These are phyloP conservation scores for Antheraea yamamai DNA, from an alignment of 2,888 invertebrate species.

Conservation along the genomic window DNA sequence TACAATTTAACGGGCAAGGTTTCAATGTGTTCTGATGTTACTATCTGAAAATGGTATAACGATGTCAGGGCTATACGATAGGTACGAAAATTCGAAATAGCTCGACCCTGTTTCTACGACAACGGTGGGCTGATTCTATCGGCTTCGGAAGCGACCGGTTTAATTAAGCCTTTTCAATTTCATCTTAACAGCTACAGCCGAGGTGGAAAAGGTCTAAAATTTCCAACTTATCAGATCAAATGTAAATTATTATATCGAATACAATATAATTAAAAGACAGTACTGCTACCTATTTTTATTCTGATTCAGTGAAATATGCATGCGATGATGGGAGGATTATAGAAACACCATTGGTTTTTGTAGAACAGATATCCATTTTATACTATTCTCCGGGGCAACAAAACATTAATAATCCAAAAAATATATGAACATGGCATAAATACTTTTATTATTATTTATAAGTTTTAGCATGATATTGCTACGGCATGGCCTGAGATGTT, in stretches of 20 bases:
- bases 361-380: background rate
- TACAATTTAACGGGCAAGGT: background rate
- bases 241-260: background rate
- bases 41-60: background rate
- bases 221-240: background rate
- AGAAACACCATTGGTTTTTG: background rate
- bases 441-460: too few species aligned
- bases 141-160: conserved; percentile 2
- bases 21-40: background rate
- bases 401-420: too few species aligned
- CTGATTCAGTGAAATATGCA: background rate
- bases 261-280: background rate
- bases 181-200: background rate
- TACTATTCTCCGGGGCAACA: background rate
- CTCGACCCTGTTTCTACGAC: background rate
- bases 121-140: conserved; percentile 9
- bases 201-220: background rate
- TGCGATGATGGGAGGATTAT: background rate
- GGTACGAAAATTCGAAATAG: background rate
- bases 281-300: background rate
- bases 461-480: too few species aligned
- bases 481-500: background rate
- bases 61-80: background rate
- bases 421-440: too few species aligned
- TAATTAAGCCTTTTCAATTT: conserved; percentile 10